Evolutionary conservation across 2,113 vertebrate species (phyloP).

Genomic region (Eonycteris spelaea): DNA sequence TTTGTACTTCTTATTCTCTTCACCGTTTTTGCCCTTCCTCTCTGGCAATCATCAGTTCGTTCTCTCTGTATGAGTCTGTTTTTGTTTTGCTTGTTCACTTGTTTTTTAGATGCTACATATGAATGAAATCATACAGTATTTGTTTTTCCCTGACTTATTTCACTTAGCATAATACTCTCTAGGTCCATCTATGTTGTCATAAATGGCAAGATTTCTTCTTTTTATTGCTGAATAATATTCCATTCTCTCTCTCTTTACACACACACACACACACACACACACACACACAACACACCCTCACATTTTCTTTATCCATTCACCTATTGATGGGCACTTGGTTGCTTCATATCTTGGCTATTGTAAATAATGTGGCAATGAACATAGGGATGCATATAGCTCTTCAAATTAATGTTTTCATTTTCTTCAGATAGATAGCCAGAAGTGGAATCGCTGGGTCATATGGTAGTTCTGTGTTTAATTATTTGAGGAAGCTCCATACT

Average conservation of each 20-base stretch:
- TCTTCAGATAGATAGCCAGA: neutral
- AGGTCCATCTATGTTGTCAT: neutral
- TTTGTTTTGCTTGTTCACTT: neutral
- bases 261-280: too few species aligned
- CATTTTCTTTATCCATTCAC: neutral
- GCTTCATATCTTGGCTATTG: neutral
- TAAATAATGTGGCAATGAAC: too few species aligned
- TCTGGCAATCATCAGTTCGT: neutral
- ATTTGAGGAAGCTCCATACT: neutral
- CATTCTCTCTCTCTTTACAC: too few species aligned
- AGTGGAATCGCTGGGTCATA: neutral
- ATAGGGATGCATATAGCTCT: too few species aligned
- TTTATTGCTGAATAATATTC: neutral
- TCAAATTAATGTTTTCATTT: neutral
- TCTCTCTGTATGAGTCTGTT: neutral
- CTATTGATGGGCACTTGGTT: neutral
- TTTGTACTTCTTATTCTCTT: neutral
- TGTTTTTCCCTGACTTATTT: neutral
- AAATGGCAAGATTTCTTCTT: neutral
- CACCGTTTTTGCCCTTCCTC: neutral
- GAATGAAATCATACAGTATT: neutral
- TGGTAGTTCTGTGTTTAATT: neutral
- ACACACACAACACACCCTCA: too few species aligned
- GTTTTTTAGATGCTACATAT: neutral
- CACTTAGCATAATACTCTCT: neutral